A percentile compares a stretch with the other conserved stretches of the same genome.
These are phyloP conservation scores for Ondatra zibethicus DNA, from an alignment of 2,113 vertebrate genomes.

Conservation along the genomic window DNA sequence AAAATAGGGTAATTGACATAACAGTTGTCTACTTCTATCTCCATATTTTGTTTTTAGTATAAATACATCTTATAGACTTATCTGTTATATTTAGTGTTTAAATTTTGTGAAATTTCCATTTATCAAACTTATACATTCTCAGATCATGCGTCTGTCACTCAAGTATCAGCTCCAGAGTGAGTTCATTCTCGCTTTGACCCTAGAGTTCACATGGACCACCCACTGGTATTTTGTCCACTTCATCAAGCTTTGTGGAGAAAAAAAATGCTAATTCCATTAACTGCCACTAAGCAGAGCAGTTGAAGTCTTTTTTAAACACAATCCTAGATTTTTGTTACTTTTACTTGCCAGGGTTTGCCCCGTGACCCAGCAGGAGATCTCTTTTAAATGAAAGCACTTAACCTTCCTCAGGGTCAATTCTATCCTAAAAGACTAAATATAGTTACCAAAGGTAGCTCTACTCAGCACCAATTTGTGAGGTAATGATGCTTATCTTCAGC, in stretches of 20 bases:
- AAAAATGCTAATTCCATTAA: not conserved
- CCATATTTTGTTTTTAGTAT: not conserved
- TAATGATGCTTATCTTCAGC: not conserved
- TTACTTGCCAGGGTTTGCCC: not conserved
- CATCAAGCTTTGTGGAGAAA: not conserved
- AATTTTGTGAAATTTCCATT: not conserved
- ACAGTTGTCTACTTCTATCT: not conserved
- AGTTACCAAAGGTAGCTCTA: not conserved
- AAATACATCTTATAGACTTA: not conserved
- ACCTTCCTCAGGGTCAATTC: not conserved
- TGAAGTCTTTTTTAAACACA: slow-evolving; percentile 30
- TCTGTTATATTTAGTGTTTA: not conserved
- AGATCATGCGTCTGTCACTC: too few relatives aligned
- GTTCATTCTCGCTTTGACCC: not conserved
- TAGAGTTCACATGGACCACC: not conserved
- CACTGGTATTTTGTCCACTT: not conserved
- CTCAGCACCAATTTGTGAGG: not conserved
- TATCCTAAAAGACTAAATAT: not conserved
- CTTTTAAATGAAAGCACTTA: slow-evolving; percentile 47
- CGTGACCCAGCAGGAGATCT: not conserved
- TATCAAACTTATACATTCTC: not conserved
- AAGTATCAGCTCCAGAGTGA: not conserved
- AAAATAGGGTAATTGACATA: not conserved
- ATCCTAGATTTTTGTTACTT: slow-evolving; percentile 41
- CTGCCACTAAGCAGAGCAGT: not conserved